Evolutionary conservation across 2,888 invertebrate genomes (phyloP).

Genomic region (Galeruca laticollis): DNA sequence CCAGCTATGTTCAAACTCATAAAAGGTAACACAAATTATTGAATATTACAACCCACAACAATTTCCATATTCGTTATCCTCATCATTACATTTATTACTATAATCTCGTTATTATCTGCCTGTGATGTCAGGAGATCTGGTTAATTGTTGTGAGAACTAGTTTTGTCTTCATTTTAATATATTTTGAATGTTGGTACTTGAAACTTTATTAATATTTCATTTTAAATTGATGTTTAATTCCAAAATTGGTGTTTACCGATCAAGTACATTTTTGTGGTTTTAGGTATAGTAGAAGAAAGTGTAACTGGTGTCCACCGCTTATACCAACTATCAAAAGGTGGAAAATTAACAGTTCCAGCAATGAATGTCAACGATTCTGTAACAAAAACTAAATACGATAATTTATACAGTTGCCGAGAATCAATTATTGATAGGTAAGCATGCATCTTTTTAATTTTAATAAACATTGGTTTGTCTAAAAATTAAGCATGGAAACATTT

Average conservation of each 20-base stretch:
- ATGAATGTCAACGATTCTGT: slow-evolving; percentile 99
- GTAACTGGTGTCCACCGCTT: slow-evolving; percentile 98
- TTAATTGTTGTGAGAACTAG: too few species aligned
- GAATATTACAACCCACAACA: background rate
- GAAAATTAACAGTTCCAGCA: slow-evolving; percentile 93
- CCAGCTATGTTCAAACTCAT: slow-evolving; percentile 93
- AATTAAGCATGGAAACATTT: too few species aligned
- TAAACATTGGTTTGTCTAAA: background rate
- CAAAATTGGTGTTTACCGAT: too few species aligned
- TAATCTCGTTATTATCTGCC: too few species aligned
- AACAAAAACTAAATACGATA: slow-evolving; percentile 98
- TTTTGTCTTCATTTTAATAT: too few species aligned
- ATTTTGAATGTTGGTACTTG: too few species aligned
- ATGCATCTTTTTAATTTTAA: background rate
- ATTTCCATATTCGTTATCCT: too few species aligned
- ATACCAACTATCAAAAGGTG: slow-evolving; percentile 94
- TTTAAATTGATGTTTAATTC: too few species aligned
- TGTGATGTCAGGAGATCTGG: too few species aligned
- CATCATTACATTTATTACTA: too few species aligned
- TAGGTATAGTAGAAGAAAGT: slow-evolving; percentile 96
- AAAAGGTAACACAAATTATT: slow-evolving; percentile 71
- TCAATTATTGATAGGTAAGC: slow-evolving; percentile 85
- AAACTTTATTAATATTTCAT: too few species aligned
- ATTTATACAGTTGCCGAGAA: slow-evolving; percentile 95
- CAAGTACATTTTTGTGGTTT: background rate